These are phyloP conservation scores for Entosphenus tridentatus DNA, from an alignment of 2,113 vertebrate species.

Conservation along the genomic window DNA sequence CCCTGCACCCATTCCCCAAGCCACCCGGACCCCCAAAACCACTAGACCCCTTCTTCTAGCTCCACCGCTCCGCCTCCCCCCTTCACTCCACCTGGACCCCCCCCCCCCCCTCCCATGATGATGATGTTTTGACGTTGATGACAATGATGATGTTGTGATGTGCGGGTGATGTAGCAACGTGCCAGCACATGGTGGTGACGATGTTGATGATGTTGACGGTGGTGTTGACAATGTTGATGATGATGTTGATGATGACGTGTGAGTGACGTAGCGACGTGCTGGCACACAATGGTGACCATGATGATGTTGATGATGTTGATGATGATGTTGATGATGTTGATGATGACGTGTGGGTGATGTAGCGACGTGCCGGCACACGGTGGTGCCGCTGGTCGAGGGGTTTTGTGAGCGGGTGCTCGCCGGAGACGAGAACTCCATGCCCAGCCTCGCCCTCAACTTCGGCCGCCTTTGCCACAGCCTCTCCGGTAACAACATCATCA, in stretches of 20 bases:
- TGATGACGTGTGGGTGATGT: neutral
- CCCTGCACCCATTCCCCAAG: neutral
- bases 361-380: slow-evolving; percentile 45
- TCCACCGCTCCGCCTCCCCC: neutral
- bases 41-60: neutral
- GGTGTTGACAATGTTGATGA: neutral
- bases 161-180: neutral
- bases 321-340: neutral
- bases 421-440: slow-evolving; percentile 47
- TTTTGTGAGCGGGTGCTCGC: slow-evolving; percentile 69
- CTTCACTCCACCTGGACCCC: neutral
- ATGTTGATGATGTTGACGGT: neutral
- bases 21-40: neutral
- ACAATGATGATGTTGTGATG: neutral
- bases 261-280: slow-evolving; percentile 29
- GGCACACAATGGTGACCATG: slow-evolving; percentile 40
- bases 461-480: slow-evolving; percentile 70
- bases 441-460: slow-evolving; percentile 63
- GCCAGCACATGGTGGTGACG: neutral
- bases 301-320: neutral
- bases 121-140: no score
- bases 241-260: neutral
- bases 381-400: slow-evolving; percentile 53
- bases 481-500: slow-evolving; percentile 29
- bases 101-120: no score